phyloP scores from a whole-genome alignment of 1,140 invertebrate species.

The Venustaconcha ellipsiformis region DNA sequence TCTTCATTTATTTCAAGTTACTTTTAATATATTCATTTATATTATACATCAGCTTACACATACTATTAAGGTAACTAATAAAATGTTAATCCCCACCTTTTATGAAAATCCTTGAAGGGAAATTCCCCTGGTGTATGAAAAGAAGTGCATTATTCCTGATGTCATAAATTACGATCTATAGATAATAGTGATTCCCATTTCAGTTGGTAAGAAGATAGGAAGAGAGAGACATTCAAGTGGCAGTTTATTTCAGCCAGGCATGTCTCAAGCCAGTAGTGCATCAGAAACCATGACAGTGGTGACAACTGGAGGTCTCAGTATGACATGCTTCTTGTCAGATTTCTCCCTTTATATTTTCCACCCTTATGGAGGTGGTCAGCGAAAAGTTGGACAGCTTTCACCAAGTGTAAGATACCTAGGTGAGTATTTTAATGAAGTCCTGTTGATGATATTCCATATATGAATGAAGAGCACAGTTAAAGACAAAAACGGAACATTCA shows the following conservation, averaged over 20 bases:
- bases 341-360: slow-evolving; percentile 99
- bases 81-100: too few species aligned
- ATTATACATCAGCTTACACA: too few species aligned
- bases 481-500: too few species aligned
- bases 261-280: slow-evolving; percentile 40
- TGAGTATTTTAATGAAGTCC: slow-evolving; percentile 11
- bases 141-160: neutral
- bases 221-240: slow-evolving; percentile 47
- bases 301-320: slow-evolving; percentile 85
- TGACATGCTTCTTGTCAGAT: slow-evolving; percentile 94
- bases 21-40: too few species aligned
- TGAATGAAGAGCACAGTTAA: too few species aligned
- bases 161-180: neutral
- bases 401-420: slow-evolving; percentile 35
- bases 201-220: slow-evolving; percentile 30
- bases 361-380: slow-evolving; percentile 81
- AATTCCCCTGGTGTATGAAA: neutral
- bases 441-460: too few species aligned
- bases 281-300: slow-evolving; percentile 33
- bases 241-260: slow-evolving; percentile 5
- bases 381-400: slow-evolving; percentile 36
- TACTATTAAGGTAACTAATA: too few species aligned
- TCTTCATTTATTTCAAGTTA: too few species aligned
- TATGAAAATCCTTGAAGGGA: too few species aligned
- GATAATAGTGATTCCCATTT: neutral